Conservation (phyloP, 2,113 vertebrate genomes). For the Piprites chloris region DNA sequence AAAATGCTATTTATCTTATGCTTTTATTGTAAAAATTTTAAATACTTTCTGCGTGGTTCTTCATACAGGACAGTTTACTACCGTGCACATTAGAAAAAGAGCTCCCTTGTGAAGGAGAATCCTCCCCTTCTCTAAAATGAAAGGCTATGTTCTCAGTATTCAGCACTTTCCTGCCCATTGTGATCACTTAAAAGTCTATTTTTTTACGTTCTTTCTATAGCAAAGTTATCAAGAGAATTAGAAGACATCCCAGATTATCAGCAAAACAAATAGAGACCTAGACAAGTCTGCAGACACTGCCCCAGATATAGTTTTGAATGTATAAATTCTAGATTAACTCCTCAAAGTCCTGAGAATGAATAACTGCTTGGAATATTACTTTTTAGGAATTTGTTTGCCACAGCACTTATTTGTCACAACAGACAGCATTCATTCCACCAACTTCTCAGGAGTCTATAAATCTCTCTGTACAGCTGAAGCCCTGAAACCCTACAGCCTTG, state of each 20-base stretch:
- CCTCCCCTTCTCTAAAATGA: not conserved
- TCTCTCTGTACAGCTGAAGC: not conserved
- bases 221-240: not conserved
- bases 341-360: not conserved
- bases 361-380: not conserved
- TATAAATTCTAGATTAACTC: not conserved
- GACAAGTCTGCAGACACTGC: not conserved
- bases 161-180: not conserved
- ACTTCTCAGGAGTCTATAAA: constrained; percentile 4
- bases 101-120: not conserved
- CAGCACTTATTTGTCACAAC: not conserved
- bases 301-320: not conserved
- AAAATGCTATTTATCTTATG: not conserved
- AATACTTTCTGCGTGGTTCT: not conserved
- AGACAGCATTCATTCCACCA: not conserved
- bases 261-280: not conserved
- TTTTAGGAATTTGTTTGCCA: not conserved
- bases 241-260: not conserved
- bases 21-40: not conserved
- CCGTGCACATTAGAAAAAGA: not conserved
- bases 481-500: not conserved
- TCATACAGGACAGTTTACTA: not conserved
- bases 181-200: not conserved
- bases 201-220: not conserved
- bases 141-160: not conserved